Conservation (phyloP, 2,888 invertebrate genomes). For the Xylota segnis region DNA sequence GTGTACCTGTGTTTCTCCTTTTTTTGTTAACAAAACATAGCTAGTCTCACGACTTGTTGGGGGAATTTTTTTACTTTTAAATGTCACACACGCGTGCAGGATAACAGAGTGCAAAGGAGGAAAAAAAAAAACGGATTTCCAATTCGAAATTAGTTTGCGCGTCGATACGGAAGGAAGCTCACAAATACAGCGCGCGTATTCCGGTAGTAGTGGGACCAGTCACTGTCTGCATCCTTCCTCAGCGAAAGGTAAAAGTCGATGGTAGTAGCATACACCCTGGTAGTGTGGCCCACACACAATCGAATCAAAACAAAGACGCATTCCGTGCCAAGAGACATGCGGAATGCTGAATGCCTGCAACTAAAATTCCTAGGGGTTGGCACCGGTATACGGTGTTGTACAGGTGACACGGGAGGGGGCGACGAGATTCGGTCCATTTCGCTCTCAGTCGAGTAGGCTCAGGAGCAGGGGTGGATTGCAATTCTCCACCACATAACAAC, state of each 20-base stretch:
- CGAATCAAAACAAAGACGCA: constrained; percentile 74
- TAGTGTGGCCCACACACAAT: constrained; percentile 60
- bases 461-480: constrained; percentile 33
- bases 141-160: constrained; percentile 43
- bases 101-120: not conserved
- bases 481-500: constrained; percentile 9
- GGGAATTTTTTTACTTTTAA: not conserved
- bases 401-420: not conserved
- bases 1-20: constrained; percentile 23
- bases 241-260: constrained; percentile 64
- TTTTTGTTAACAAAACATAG: constrained; percentile 32
- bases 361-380: constrained; percentile 28
- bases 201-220: constrained; percentile 53
- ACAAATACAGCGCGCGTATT: constrained; percentile 29
- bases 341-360: constrained; percentile 74
- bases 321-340: constrained; percentile 65
- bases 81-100: constrained; percentile 10
- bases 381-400: not conserved
- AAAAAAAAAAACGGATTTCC: constrained; percentile 2
- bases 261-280: not conserved
- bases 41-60: not conserved
- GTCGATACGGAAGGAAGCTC: constrained; percentile 39
- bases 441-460: constrained; percentile 65
- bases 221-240: constrained; percentile 69
- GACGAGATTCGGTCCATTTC: not conserved